Evolutionary conservation across 1,140 invertebrate genomes (phyloP).

Genomic region (Globodera rostochiensis): DNA sequence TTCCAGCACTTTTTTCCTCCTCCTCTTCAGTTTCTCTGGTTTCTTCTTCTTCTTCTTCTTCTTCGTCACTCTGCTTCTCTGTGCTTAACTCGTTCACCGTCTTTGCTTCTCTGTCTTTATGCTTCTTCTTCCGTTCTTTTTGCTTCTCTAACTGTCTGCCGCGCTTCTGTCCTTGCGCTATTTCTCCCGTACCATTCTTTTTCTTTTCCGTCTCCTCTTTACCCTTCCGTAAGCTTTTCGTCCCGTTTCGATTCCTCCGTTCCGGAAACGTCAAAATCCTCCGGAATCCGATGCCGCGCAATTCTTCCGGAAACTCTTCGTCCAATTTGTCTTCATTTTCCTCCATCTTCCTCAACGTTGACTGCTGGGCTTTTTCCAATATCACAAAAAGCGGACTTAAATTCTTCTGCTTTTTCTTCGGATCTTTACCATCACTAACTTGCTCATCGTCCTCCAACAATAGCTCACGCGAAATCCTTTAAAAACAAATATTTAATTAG

Average conservation of each 20-base stretch:
- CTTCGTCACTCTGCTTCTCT: neutral
- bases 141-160: neutral
- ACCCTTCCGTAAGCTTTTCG: neutral
- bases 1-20: neutral
- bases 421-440: neutral
- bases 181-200: neutral
- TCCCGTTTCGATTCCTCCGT: neutral
- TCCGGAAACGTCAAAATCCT: neutral
- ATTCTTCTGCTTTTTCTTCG: neutral
- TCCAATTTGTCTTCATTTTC: neutral
- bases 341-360: neutral
- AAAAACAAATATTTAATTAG: neutral
- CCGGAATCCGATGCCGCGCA: neutral
- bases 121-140: neutral
- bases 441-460: neutral
- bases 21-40: neutral
- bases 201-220: neutral
- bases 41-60: neutral
- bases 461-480: neutral
- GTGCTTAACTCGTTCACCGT: neutral
- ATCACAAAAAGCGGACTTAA: conserved; percentile 1
- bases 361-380: neutral
- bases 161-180: neutral
- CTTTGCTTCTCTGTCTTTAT: neutral
- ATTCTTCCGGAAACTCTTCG: conserved; percentile 5